Conservation (phyloP, 1,140 invertebrate species). For the Drosophila teissieri region DNA sequence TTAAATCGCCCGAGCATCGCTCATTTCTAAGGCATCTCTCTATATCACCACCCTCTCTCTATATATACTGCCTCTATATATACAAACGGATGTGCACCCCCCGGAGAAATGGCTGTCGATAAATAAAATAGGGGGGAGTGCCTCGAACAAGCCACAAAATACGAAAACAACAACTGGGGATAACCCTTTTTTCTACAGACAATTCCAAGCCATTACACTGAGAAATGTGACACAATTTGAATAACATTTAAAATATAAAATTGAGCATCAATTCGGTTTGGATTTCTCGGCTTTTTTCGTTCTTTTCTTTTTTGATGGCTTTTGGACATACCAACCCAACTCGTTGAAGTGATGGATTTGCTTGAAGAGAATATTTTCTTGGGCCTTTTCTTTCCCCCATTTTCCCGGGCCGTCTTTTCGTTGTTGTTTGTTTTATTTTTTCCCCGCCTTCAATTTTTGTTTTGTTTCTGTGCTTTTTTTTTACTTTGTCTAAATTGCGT, state of each 20-base stretch:
- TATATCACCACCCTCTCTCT: not conserved
- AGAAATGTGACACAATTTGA: slow-evolving; percentile 82
- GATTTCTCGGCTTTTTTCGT: too few species aligned
- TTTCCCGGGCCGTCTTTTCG: too few species aligned
- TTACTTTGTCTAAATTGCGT: slow-evolving; percentile 71
- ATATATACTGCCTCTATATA: not conserved
- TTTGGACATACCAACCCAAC: slow-evolving; percentile 5
- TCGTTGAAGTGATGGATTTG: slow-evolving; percentile 43
- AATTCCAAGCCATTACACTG: slow-evolving; percentile 80
- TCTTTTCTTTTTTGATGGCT: not conserved
- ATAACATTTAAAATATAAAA: slow-evolving; percentile 83
- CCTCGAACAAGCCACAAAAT: slow-evolving; percentile 35
- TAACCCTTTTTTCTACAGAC: slow-evolving; percentile 50
- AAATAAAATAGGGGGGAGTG: slow-evolving; percentile 28
- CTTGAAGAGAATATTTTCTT: slow-evolving; percentile 16
- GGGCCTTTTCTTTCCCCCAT: slow-evolving; percentile 2
- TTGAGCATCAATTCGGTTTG: slow-evolving; percentile 71
- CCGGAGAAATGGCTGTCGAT: slow-evolving; percentile 40
- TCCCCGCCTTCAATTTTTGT: slow-evolving; percentile 1
- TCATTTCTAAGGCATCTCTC: slow-evolving; percentile 49
- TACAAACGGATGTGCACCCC: not conserved
- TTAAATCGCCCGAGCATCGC: slow-evolving; percentile 42
- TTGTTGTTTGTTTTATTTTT: slow-evolving; percentile 33
- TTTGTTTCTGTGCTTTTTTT: slow-evolving; percentile 8
- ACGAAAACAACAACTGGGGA: slow-evolving; percentile 10